These are phyloP conservation scores for Polypedilum pembai DNA, from an alignment of 1,140 invertebrate genomes.

Conservation along the genomic window DNA sequence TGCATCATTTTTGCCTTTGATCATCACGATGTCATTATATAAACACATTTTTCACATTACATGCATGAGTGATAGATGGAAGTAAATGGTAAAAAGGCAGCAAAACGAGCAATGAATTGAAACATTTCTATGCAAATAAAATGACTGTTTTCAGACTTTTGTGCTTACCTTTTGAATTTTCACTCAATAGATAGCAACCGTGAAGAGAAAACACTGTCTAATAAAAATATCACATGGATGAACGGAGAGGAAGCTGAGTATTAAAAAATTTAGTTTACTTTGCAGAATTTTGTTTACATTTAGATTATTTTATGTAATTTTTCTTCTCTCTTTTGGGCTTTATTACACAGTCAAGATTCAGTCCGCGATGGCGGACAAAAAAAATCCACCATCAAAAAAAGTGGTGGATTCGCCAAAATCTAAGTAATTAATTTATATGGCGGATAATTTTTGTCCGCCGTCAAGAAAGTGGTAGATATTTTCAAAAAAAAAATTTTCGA, in stretches of 20 bases:
- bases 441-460: too few species aligned
- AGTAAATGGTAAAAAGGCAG: not conserved
- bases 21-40: not conserved
- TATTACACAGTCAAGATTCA: too few species aligned
- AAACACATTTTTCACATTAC: conserved; percentile 7
- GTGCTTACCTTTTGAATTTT: not conserved
- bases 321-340: too few species aligned
- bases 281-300: not conserved
- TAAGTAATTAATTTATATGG: too few species aligned
- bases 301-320: not conserved
- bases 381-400: too few species aligned
- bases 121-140: conserved; percentile 14
- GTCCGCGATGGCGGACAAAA: too few species aligned
- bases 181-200: not conserved
- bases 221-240: conserved; percentile 12
- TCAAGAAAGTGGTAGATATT: too few species aligned
- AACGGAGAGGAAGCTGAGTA: not conserved
- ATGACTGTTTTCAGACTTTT: not conserved
- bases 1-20: not conserved
- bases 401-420: too few species aligned
- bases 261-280: not conserved
- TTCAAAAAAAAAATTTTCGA: too few species aligned
- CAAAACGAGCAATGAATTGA: conserved; percentile 17
- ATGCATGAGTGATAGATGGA: not conserved
- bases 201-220: not conserved